These are phyloP conservation scores for Lasioglossum oenotherae DNA, from an alignment of 2,888 invertebrate genomes.

Conservation along the genomic window DNA sequence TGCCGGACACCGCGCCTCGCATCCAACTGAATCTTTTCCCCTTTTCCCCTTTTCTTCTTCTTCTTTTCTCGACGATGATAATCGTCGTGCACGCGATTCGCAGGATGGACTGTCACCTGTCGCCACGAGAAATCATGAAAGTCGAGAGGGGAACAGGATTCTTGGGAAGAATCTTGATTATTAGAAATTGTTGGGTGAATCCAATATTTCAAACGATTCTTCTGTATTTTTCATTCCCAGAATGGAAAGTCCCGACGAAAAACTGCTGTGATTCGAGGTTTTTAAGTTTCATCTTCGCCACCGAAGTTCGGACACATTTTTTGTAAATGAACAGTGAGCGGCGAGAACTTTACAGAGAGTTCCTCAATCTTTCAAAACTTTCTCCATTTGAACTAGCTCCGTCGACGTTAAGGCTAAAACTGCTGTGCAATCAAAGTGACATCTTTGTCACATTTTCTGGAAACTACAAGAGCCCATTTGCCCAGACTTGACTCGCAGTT, in stretches of 20 bases:
- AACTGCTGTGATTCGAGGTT: neutral
- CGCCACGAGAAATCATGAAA: neutral
- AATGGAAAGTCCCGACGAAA: neutral
- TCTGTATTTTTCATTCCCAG: neutral
- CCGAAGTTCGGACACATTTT: neutral
- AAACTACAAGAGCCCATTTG: neutral
- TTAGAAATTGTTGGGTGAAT: neutral
- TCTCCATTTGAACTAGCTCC: neutral
- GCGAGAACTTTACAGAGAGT: neutral
- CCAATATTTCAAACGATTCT: neutral
- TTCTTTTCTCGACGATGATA: neutral
- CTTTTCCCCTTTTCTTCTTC: neutral
- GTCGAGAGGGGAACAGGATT: neutral
- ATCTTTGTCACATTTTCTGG: neutral
- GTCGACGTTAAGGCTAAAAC: neutral
- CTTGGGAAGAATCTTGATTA: neutral
- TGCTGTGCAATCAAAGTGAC: neutral
- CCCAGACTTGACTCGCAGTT: neutral
- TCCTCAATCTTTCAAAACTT: neutral
- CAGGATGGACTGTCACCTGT: conserved; percentile 11
- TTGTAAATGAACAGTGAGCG: conserved; percentile 1
- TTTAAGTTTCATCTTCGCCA: neutral
- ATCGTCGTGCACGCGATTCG: conserved; percentile 13
- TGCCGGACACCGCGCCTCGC: neutral
- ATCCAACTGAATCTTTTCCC: neutral